These are phyloP conservation scores for Ageneiosus marmoratus DNA, from an alignment of 2,113 vertebrate genomes.

Conservation along the genomic window DNA sequence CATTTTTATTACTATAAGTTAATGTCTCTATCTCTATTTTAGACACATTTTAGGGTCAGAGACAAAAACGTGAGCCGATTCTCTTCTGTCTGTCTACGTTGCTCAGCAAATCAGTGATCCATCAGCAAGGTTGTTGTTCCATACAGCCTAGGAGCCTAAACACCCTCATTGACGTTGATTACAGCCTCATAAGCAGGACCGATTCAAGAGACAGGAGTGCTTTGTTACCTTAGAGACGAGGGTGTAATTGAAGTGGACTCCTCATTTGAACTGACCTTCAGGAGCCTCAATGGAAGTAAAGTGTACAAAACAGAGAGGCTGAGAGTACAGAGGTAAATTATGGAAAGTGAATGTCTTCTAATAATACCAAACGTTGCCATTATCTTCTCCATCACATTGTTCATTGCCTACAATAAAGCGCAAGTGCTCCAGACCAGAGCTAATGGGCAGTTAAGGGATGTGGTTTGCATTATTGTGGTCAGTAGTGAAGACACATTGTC, in stretches of 20 bases:
- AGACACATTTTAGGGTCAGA: slow-evolving; percentile 34
- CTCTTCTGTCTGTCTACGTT: neutral
- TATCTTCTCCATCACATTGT: slow-evolving; percentile 44
- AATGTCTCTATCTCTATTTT: neutral
- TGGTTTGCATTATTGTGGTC: neutral
- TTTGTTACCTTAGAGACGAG: slow-evolving; percentile 34
- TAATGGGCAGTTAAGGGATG: neutral
- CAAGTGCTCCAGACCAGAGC: neutral
- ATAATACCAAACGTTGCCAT: slow-evolving; percentile 40
- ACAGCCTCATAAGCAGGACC: slow-evolving; percentile 10
- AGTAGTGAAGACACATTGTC: neutral
- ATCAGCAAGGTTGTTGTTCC: neutral
- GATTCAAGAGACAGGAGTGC: slow-evolving; percentile 12
- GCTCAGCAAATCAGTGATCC: slow-evolving; percentile 14
- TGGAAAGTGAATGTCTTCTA: slow-evolving; percentile 36
- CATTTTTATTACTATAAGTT: neutral
- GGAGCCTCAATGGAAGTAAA: neutral
- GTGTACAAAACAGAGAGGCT: neutral
- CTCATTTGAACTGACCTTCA: slow-evolving; percentile 29
- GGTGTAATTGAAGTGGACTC: slow-evolving; percentile 31
- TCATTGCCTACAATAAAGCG: neutral
- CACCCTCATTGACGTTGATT: slow-evolving; percentile 21
- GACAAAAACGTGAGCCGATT: slow-evolving; percentile 18
- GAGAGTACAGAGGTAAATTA: slow-evolving; percentile 13
- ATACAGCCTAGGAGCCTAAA: slow-evolving; percentile 19